Evolutionary conservation across 2,113 vertebrate genomes (phyloP).

Genomic region (Columbina picui): DNA sequence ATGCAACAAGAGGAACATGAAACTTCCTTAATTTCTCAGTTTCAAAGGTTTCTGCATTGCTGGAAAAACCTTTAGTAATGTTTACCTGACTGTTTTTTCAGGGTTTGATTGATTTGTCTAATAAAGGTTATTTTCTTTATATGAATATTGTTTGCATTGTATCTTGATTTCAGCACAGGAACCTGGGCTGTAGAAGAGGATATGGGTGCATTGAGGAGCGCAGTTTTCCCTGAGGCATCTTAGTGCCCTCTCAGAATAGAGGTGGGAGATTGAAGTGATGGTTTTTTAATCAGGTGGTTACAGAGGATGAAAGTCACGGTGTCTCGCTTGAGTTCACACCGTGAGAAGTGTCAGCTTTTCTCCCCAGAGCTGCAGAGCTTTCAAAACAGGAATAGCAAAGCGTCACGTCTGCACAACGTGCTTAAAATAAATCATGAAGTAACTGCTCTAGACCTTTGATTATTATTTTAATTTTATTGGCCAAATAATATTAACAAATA

Average conservation of each 20-base stretch:
- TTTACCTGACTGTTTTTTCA: constrained; percentile 54
- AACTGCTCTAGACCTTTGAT: not conserved
- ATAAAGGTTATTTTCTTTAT: constrained; percentile 69
- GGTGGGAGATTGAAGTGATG: not conserved
- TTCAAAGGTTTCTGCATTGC: constrained; percentile 42
- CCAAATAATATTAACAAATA: not conserved
- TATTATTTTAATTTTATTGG: too few relatives aligned
- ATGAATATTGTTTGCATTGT: not conserved
- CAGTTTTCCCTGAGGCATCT: not conserved
- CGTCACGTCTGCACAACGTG: fast-evolving
- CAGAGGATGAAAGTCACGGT: fast-evolving
- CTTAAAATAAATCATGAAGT: not conserved
- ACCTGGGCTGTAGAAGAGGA: not conserved
- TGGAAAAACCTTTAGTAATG: constrained; percentile 20
- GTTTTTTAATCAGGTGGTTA: not conserved
- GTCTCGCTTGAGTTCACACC: fast-evolving
- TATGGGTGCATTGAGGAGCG: fast-evolving
- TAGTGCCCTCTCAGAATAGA: not conserved
- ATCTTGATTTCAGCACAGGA: not conserved
- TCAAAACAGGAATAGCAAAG: not conserved
- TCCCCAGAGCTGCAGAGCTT: not conserved
- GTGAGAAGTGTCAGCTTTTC: fast-evolving
- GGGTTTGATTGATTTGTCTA: constrained; percentile 53
- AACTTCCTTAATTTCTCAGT: not conserved
- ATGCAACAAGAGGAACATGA: not conserved